phyloP scores from a whole-genome alignment of 2,888 invertebrate genomes.

The Cenopis cana region DNA sequence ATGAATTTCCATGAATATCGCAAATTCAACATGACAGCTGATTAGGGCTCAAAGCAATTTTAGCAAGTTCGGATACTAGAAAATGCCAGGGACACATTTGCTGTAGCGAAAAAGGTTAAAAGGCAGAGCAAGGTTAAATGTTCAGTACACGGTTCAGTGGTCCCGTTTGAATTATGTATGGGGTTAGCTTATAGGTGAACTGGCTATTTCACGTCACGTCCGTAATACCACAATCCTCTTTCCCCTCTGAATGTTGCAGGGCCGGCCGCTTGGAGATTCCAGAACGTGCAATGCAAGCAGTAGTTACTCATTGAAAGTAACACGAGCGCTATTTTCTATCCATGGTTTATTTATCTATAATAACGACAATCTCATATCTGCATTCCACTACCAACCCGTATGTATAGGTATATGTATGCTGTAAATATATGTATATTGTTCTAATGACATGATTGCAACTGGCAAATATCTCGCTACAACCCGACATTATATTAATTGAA shows the following conservation, averaged over 20 bases:
- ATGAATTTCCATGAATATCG: slow-evolving; percentile 9
- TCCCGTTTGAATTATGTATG: slow-evolving; percentile 40
- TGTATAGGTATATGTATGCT: too few species aligned
- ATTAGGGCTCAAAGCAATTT: slow-evolving; percentile 26
- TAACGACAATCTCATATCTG: too few species aligned
- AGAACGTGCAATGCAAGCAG: not conserved
- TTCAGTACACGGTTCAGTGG: slow-evolving; percentile 37
- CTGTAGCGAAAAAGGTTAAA: slow-evolving; percentile 42
- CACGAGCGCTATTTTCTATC: not conserved
- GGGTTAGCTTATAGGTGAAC: slow-evolving; percentile 28
- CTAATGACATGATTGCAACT: too few species aligned
- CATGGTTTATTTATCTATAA: too few species aligned
- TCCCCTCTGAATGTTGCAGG: not conserved
- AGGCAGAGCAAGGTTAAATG: slow-evolving; percentile 39
- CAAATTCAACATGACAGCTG: slow-evolving; percentile 3
- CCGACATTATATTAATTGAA: not conserved
- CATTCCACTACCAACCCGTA: too few species aligned
- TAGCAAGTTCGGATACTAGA: slow-evolving; percentile 22
- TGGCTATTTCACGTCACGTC: slow-evolving; percentile 12
- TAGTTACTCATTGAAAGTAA: not conserved
- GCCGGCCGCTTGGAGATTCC: not conserved
- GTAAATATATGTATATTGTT: too few species aligned
- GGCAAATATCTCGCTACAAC: not conserved
- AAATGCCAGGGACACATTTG: slow-evolving; percentile 39
- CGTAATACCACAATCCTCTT: not conserved